Evolutionary conservation across 2,797 vertebrate species (phyloP).

Genomic region (Lutjanus campechanus): DNA sequence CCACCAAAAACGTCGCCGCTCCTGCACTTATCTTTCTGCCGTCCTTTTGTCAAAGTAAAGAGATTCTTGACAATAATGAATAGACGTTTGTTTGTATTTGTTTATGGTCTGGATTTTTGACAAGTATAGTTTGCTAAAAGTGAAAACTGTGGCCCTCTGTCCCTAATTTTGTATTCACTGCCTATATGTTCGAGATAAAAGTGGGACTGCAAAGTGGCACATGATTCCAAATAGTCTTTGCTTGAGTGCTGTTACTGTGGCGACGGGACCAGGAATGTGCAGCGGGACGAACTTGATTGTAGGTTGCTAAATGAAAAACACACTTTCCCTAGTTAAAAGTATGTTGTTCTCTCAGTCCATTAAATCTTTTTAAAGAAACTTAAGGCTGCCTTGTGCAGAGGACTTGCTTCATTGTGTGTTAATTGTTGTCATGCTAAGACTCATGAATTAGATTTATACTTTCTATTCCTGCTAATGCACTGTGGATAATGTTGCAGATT

Average conservation of each 20-base stretch:
- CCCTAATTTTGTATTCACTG: constrained; percentile 48
- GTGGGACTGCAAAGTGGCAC: constrained; percentile 75
- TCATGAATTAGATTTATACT: constrained; percentile 45
- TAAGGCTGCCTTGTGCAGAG: constrained; percentile 55
- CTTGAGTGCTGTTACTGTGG: constrained; percentile 82
- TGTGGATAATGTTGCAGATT: not conserved
- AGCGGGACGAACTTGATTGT: constrained; percentile 82
- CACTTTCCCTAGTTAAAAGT: constrained; percentile 79
- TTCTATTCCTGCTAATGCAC: constrained; percentile 22
- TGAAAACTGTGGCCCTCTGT: constrained; percentile 40
- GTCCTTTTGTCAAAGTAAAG: constrained; percentile 50
- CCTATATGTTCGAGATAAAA: constrained; percentile 61
- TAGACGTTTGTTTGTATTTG: constrained; percentile 25
- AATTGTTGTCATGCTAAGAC: constrained; percentile 65
- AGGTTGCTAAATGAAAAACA: constrained; percentile 85
- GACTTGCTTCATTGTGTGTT: constrained; percentile 58
- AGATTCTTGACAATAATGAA: constrained; percentile 58
- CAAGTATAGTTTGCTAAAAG: constrained; percentile 40
- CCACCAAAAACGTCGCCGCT: constrained; percentile 10
- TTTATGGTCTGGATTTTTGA: constrained; percentile 23
- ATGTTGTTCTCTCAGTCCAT: constrained; percentile 71
- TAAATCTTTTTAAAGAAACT: constrained; percentile 79
- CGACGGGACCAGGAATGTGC: constrained; percentile 79
- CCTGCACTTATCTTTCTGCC: constrained; percentile 29
- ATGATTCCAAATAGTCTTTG: constrained; percentile 82